These are phyloP conservation scores for Diaphora mendica DNA, from an alignment of 2,888 invertebrate genomes.

Conservation along the genomic window DNA sequence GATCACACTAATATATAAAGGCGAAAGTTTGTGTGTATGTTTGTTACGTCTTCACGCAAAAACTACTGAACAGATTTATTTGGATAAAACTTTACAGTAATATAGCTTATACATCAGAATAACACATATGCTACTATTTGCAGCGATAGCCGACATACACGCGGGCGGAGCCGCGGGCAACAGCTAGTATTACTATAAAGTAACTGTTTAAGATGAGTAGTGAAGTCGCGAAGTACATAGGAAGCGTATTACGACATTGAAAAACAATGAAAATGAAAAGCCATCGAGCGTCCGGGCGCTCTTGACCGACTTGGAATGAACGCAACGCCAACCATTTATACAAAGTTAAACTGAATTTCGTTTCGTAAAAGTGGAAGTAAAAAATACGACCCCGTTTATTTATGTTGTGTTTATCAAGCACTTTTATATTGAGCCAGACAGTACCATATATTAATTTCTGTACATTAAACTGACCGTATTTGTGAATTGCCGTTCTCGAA, in stretches of 20 bases:
- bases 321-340: slow-evolving; percentile 53
- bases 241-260: slow-evolving; percentile 43
- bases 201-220: neutral
- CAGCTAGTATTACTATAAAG: too few species aligned
- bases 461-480: neutral
- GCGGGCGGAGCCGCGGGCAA: too few species aligned
- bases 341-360: slow-evolving; percentile 35
- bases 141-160: too few species aligned
- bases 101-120: too few species aligned
- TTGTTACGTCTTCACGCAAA: too few species aligned
- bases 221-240: slow-evolving; percentile 21
- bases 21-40: too few species aligned
- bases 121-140: too few species aligned
- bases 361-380: slow-evolving; percentile 44
- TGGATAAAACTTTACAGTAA: too few species aligned
- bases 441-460: neutral
- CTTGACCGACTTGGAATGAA: slow-evolving; percentile 63
- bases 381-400: slow-evolving; percentile 32
- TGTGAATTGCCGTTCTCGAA: too few species aligned
- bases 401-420: slow-evolving; percentile 14
- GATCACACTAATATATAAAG: too few species aligned
- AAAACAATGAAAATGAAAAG: slow-evolving; percentile 67
- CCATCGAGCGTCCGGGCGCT: slow-evolving; percentile 54
- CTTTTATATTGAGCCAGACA: neutral
- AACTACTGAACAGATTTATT: too few species aligned